Evolutionary conservation across 2,113 vertebrate species (phyloP).

Genomic region (Edolisoma coerulescens): DNA sequence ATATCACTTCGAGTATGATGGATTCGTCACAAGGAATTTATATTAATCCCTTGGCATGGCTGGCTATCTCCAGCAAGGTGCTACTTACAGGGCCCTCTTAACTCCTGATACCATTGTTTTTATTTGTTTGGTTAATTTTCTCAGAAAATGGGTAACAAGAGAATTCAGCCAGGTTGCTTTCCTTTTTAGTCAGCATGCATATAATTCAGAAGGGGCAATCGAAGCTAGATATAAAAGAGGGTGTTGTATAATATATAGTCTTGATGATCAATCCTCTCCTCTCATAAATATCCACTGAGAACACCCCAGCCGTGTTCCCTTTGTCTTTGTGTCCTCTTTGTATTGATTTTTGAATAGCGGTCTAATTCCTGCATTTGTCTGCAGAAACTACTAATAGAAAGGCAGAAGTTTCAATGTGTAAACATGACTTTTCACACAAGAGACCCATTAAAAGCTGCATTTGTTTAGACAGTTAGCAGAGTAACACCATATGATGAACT

Average conservation of each 20-base stretch:
- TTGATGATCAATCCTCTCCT: not conserved
- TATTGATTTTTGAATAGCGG: not conserved
- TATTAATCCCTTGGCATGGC: not conserved
- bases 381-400: not conserved
- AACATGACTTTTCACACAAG: not conserved
- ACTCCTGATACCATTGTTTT: not conserved
- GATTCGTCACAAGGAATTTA: not conserved
- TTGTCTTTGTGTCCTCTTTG: not conserved
- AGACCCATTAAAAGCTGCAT: not conserved
- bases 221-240: not conserved
- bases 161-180: not conserved
- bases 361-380: not conserved
- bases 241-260: not conserved
- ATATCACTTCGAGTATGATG: not conserved
- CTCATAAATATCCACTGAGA: not conserved
- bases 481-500: not conserved
- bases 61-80: not conserved
- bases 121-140: not conserved
- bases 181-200: not conserved
- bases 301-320: not conserved
- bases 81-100: not conserved
- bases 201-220: not conserved
- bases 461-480: slow-evolving; percentile 25
- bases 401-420: not conserved
- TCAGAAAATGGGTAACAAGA: not conserved